Conservation (phyloP, 2,797 vertebrate species). For the Anguilla megastoma region DNA sequence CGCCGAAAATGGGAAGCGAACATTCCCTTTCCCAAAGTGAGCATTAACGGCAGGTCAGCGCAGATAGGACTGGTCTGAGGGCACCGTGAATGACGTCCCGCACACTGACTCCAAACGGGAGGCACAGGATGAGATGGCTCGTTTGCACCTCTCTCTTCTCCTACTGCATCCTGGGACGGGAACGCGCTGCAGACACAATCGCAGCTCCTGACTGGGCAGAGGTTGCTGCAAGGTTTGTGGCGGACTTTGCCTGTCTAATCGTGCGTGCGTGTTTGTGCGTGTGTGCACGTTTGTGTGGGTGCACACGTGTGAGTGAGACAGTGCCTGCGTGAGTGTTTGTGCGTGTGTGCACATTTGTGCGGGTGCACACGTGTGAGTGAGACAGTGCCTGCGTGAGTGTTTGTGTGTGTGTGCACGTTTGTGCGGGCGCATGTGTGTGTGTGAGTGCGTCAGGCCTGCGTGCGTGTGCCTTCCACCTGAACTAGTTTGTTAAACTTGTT, state of each 20-base stretch:
- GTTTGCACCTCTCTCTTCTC: background rate
- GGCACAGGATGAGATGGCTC: background rate
- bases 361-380: slow-evolving; percentile 2
- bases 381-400: background rate
- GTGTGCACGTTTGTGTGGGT: slow-evolving; percentile 24
- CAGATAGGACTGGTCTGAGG: background rate
- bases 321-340: background rate
- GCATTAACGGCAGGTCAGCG: background rate
- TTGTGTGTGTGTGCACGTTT: background rate
- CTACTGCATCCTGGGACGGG: background rate
- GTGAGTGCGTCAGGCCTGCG: background rate
- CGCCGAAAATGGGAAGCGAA: background rate
- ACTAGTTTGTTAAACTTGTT: background rate
- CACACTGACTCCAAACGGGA: background rate
- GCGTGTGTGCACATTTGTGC: background rate
- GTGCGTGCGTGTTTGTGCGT: background rate
- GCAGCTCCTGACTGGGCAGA: background rate
- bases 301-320: background rate
- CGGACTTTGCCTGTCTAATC: background rate
- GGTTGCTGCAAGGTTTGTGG: background rate
- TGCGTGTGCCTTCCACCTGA: background rate
- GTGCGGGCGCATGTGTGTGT: background rate
- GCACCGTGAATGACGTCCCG: background rate
- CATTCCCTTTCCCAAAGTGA: background rate
- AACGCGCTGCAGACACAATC: background rate